These are phyloP conservation scores for Bombus affinis DNA, from an alignment of 1,140 invertebrate genomes.

Conservation along the genomic window DNA sequence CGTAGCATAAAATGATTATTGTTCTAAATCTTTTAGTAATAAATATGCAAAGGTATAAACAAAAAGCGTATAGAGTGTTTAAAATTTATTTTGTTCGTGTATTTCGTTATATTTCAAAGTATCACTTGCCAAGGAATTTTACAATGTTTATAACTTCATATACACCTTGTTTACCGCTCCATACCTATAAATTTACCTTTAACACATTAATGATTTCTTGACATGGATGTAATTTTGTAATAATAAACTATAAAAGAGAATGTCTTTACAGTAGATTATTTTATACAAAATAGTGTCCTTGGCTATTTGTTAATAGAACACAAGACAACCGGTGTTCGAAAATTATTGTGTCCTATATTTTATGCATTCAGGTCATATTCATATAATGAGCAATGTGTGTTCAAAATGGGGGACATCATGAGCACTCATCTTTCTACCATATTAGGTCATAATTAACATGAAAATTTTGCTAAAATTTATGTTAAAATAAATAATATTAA, in stretches of 20 bases:
- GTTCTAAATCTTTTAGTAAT: not conserved
- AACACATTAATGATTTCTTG: not conserved
- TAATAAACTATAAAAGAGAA: conserved; percentile 47
- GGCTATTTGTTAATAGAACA: conserved; percentile 20
- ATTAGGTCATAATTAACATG: not conserved
- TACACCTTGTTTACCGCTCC: not conserved
- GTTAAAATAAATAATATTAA: conserved; percentile 8
- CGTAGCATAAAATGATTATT: not conserved
- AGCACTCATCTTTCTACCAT: conserved; percentile 45
- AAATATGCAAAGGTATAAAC: conserved; percentile 32
- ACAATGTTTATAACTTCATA: conserved; percentile 21
- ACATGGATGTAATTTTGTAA: conserved; percentile 46
- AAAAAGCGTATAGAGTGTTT: conserved; percentile 9
- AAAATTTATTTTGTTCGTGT: conserved; percentile 39
- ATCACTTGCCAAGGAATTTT: conserved; percentile 28
- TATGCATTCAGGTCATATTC: conserved; percentile 16
- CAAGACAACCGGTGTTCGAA: conserved; percentile 18
- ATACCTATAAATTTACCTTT: not conserved
- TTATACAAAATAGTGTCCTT: conserved; percentile 62
- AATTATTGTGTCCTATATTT: conserved; percentile 11
- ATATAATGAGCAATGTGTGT: conserved; percentile 22
- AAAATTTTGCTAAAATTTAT: conserved; percentile 7
- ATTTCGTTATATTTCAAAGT: conserved; percentile 15
- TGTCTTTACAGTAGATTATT: conserved; percentile 33
- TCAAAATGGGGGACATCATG: conserved; percentile 35